Evolutionary conservation across 2,888 invertebrate genomes (phyloP), one percentile per base, ranked within the genome.

Genomic region (Mantis religiosa): DNA sequence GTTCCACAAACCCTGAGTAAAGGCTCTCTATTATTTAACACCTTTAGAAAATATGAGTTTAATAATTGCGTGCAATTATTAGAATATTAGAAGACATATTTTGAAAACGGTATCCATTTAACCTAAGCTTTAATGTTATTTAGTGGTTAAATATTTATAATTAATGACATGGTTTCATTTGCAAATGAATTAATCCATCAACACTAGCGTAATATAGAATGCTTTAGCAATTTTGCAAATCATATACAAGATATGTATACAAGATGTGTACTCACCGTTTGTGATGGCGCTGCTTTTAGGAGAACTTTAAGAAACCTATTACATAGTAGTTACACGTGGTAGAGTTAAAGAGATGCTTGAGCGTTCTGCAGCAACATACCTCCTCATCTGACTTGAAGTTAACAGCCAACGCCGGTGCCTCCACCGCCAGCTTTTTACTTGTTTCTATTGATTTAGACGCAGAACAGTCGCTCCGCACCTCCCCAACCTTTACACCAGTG

Each of bases 391-490:
- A 71, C 54, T 71, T 71, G 54, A 25, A 71, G 20, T 71, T 71
- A 41, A 71, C n/a, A n/a, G n/a, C 54, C 54, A 71, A 1, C 54
- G 54, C 54, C 54, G 54, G 20, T 71, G 54, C 54, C 54, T 20
- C 54, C 54, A 71, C 54, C 15, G 54, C 54, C 0, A 71, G 54
- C 83, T 83, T 27, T 28, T 83, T 85, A 41, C 85, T 85, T 47
- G 47, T 85, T 85, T 47, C 85, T 85, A 85, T 85, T 85, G 85
- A 85, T 85, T 85, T 28, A 85, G 85, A 85, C 27, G 41, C 85
- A 15, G 85, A 25, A 27, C 54, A 71, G 47, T 41, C 85, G 41
- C 85, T 47, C 54, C 54, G 54, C 54, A 71, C 54, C 54, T 71
- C 54, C 15, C 20, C 4, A 20, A 71, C 54, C 54, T 4, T 71